phyloP scores from a whole-genome alignment of 2,113 vertebrate species.

The Corythaeola cristata region DNA sequence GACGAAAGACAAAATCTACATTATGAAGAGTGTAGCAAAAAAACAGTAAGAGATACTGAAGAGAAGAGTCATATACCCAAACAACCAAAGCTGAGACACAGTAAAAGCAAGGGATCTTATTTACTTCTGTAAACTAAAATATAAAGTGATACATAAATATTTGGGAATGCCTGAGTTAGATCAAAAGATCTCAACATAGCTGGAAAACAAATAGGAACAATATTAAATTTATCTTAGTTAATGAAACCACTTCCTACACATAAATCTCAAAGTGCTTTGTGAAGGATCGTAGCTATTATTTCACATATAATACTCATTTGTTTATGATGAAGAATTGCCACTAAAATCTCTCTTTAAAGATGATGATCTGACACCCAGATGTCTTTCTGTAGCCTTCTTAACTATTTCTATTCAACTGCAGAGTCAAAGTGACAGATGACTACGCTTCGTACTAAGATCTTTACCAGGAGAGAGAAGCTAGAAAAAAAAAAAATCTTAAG shows the following conservation, averaged over 20 bases:
- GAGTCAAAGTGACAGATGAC: not conserved
- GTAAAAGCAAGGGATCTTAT: not conserved
- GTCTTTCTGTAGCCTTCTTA: not conserved
- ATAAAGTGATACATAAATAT: not conserved
- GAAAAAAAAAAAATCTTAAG: not conserved
- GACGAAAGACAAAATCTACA: not conserved
- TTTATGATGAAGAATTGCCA: not conserved
- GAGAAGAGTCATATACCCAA: not conserved
- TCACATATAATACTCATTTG: not conserved
- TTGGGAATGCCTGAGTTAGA: not conserved
- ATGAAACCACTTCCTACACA: not conserved
- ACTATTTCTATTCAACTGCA: not conserved
- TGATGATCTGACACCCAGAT: not conserved
- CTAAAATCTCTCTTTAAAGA: not conserved
- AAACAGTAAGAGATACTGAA: not conserved
- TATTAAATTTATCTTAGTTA: constrained; percentile 8
- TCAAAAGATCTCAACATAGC: not conserved
- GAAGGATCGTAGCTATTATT: not conserved
- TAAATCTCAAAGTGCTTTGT: not conserved
- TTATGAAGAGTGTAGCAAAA: not conserved
- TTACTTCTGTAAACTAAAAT: not conserved
- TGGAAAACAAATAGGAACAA: constrained; percentile 9
- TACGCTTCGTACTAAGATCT: not conserved
- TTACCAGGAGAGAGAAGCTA: not conserved
- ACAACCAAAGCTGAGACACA: not conserved